Percentiles rank a stretch among this genome's conserved stretches.
These are phyloP conservation scores for Hyperoodon ampullatus DNA, from an alignment of 2,113 vertebrate species.

Conservation along the genomic window DNA sequence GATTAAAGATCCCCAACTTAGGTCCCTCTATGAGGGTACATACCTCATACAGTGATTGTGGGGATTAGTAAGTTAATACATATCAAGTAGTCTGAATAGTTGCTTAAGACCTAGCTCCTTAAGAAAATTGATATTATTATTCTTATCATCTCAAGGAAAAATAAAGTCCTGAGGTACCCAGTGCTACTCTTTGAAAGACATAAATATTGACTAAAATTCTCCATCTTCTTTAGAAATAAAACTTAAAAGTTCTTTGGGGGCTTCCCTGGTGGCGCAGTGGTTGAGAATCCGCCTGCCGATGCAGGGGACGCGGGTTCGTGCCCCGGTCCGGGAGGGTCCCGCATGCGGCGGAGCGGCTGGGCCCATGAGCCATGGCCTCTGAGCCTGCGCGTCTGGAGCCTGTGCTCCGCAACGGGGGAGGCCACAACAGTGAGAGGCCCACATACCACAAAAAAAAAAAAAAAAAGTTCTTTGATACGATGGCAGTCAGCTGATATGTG, in stretches of 20 bases:
- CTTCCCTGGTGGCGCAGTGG: too few relatives aligned
- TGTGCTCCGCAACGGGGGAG: too few relatives aligned
- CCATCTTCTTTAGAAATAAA: slow-evolving; percentile 40
- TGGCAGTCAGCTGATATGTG: not conserved
- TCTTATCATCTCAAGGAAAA: not conserved
- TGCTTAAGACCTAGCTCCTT: not conserved
- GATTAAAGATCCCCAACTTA: not conserved
- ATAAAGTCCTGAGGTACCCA: not conserved
- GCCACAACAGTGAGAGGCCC: too few relatives aligned
- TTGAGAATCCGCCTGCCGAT: too few relatives aligned
- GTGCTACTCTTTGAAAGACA: not conserved
- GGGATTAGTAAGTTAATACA: not conserved
- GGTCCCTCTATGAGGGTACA: too few relatives aligned
- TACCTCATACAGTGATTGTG: not conserved
- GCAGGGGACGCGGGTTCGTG: too few relatives aligned
- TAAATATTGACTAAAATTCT: not conserved
- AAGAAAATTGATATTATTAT: not conserved
- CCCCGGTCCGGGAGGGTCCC: too few relatives aligned
- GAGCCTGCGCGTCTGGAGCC: too few relatives aligned
- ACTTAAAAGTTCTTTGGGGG: not conserved
- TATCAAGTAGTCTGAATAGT: not conserved
- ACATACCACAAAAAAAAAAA: too few relatives aligned
- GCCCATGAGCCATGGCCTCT: too few relatives aligned
- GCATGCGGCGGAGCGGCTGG: too few relatives aligned
- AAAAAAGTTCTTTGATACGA: not conserved